Evolutionary conservation across 2,113 vertebrate species (phyloP), one percentile per base, ranked within the genome.

Genomic region (Jacana jacana): DNA sequence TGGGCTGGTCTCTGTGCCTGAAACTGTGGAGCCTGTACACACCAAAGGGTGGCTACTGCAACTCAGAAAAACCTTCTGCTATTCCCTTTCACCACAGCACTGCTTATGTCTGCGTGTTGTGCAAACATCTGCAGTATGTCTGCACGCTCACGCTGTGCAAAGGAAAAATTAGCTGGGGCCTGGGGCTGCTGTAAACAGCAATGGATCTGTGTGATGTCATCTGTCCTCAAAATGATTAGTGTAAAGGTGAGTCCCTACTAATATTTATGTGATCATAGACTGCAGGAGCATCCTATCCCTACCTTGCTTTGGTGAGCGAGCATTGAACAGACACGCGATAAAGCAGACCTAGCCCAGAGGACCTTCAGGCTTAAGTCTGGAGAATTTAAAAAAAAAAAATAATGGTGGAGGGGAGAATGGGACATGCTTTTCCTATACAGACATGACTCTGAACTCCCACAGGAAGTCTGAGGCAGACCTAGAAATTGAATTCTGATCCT

Each of bases 401-500:
- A 19, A 31, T 31, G 66, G 16, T 33, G 30, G 13, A 39, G 18
- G 5, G 17, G 7, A 24, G 25, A 78, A 54, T 1, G 5, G 39
- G 28, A 51, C 4, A 16, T 64, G 25, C 11, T 75, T 94, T 91
- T 92, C 30, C 55, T 91, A 6, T 42, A 57, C 17, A 77, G 64
- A 37, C 33, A 3, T 48, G 24, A 10, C 44, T 95, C 25, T n/a
- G 49, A 72, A 72, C 66, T 91, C 63, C n/a, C 57, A 24, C 18
- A 44, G 70, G 72, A 95, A 95, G 71, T 55, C 79, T 91, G 82
- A 81, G 76, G 22, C 75, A 93, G 58, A 77, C 48, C 46, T 91
- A 42, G 72, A 73, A 87, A 77, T 42, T 88, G 49, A 89, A 85
- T 91, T 42, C 55, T 80, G 35, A 70, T 95, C 35, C 35, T 80